Evolutionary conservation across 2,797 vertebrate species (phyloP).

Genomic region (Sardinella longiceps): DNA sequence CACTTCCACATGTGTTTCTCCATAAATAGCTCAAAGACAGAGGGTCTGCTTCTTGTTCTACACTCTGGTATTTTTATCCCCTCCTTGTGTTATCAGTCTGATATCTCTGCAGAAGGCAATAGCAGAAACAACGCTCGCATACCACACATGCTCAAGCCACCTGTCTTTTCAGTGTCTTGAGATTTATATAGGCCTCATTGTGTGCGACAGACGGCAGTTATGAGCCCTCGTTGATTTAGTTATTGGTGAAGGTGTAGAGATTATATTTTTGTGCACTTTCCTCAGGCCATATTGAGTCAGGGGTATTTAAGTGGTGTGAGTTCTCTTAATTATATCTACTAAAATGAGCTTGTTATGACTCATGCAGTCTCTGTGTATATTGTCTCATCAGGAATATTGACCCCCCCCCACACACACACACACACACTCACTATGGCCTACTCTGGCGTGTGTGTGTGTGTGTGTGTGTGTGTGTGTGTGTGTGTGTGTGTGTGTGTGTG

Average conservation of each 20-base stretch:
- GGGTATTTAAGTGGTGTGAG: neutral
- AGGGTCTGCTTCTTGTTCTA: constrained; percentile 6
- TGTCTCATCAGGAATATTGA: neutral
- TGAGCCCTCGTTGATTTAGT: neutral
- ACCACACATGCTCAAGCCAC: neutral
- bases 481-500: neutral
- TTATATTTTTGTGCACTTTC: neutral
- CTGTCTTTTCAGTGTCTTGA: neutral
- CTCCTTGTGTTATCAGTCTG: neutral
- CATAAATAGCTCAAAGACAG: constrained; percentile 23
- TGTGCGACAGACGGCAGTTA: neutral
- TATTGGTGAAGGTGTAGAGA: neutral
- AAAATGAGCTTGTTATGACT: neutral
- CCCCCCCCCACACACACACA: no score
- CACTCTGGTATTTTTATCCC: constrained; percentile 16
- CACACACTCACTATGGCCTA: no score
- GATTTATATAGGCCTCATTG: neutral
- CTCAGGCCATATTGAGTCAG: neutral
- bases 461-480: constrained; percentile 33
- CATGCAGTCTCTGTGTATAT: neutral
- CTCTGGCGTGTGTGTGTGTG: neutral
- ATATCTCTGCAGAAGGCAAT: constrained; percentile 7
- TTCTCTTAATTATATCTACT: neutral
- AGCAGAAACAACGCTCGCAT: neutral
- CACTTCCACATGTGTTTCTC: constrained; percentile 6